Percentiles rank a stretch among this genome's conserved stretches.
These are phyloP conservation scores for Lasioglossum baleicum DNA, from an alignment of 1,140 invertebrate species.

Conservation along the genomic window DNA sequence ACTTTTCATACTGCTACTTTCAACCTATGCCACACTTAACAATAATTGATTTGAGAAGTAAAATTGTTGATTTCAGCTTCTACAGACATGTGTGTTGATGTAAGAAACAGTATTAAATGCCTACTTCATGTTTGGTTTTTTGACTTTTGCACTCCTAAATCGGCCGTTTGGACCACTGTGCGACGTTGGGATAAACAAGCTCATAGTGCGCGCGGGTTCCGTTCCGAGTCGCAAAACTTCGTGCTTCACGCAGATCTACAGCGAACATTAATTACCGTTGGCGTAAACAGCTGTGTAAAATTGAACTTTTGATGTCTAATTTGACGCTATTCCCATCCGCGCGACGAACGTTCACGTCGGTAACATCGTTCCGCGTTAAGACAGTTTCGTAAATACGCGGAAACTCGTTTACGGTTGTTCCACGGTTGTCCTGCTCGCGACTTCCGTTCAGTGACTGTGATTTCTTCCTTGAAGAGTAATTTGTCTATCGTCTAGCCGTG, in stretches of 20 bases:
- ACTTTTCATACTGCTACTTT: too few relatives aligned
- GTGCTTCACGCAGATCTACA: neutral
- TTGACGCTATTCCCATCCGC: neutral
- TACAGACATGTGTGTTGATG: too few relatives aligned
- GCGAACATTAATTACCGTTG: conserved; percentile 11
- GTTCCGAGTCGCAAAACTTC: neutral
- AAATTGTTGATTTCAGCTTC: too few relatives aligned
- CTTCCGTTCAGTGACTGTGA: neutral
- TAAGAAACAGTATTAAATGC: too few relatives aligned
- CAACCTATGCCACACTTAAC: too few relatives aligned
- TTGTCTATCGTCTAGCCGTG: too few relatives aligned
- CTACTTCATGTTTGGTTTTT: too few relatives aligned
- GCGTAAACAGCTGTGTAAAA: conserved; percentile 9
- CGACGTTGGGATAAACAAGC: neutral
- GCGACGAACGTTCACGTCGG: neutral
- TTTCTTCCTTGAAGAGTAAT: neutral
- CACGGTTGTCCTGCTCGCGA: neutral
- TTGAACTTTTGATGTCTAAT: conserved; percentile 23
- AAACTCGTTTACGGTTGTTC: neutral
- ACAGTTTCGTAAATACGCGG: neutral
- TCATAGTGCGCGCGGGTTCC: too few relatives aligned
- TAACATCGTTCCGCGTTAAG: neutral
- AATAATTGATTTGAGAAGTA: too few relatives aligned
- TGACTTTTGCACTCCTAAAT: too few relatives aligned
- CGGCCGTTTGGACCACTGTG: too few relatives aligned